Evolutionary conservation across 2,888 invertebrate species (phyloP).

Genomic region (Apamea crenata): DNA sequence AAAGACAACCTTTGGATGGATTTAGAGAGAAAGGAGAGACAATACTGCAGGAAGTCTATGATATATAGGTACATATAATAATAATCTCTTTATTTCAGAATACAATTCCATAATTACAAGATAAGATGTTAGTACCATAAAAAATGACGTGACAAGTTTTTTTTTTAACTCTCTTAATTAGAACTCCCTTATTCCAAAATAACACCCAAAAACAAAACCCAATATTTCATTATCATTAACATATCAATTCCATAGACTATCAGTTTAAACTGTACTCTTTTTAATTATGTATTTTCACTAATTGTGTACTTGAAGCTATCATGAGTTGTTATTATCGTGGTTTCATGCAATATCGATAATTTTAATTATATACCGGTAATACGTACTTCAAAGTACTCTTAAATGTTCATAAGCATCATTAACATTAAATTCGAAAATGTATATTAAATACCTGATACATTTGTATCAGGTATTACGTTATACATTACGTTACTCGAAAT

Average conservation of each 20-base stretch:
- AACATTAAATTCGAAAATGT: not conserved
- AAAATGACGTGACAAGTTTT: not conserved
- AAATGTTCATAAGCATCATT: constrained; percentile 9
- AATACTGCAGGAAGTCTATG: no score
- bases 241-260: constrained; percentile 9
- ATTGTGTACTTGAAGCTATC: constrained; percentile 41
- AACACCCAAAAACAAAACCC: not conserved
- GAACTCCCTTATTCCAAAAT: not conserved
- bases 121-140: no score
- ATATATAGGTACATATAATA: no score
- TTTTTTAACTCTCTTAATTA: not conserved
- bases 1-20: no score
- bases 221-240: not conserved
- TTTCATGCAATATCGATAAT: constrained; percentile 24
- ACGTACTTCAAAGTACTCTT: constrained; percentile 1
- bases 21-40: no score
- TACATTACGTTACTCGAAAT: not conserved
- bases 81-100: no score
- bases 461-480: no score
- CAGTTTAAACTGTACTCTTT: not conserved
- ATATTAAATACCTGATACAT: not conserved
- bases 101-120: no score
- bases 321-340: not conserved
- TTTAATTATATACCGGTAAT: constrained; percentile 24
- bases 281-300: constrained; percentile 39